Base-by-base conservation (phyloP, 1,140 invertebrate species). In the Arctopsyche grandis region DNA sequence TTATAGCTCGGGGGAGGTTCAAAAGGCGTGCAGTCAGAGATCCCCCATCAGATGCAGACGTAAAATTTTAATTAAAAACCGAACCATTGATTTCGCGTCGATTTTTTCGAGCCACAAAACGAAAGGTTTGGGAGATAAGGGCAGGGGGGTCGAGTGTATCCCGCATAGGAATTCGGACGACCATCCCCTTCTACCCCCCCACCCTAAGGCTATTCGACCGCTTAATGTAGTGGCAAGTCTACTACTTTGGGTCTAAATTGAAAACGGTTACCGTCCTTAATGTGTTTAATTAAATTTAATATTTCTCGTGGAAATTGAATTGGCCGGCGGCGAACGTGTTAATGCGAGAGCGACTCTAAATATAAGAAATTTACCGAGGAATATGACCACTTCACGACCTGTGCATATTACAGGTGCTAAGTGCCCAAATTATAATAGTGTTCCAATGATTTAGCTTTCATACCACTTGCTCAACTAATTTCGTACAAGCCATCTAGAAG, bases 281-380 rank as follows among this genome's bases (percentile, higher is more conserved):
- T 76, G 74, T 76, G 74, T 76, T 76, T 76, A 76, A 76, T 76
- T 76, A 76, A 76, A 76, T 76, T 76, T 76, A 63, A 76, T 76
- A 76, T 76, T 76, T 76, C 74, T 52, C 74, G 74, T 76, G 74
- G 38, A 76, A 76, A 76, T 76, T 76, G 74, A 76, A 76, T 74
- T 24, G 71, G 43, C 71, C 48, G 48, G 16, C 16, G 44, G 43
- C 74, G 26, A 52, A 63, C 56, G 14, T 52, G 70, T 26, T 38
- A 74, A 52, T 52, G 69, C 48, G 10, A 38, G 7, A 38, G 7
- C 29, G 29, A 38, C 29, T 26, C 38, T 70, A 19, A 66, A 66
- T 21, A 66, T 22, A 66, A 66, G 60, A 21, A 66, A 21, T 52
- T 52, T 52, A 14, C 48, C 48, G 48, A 5, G 48, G 29, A 7